Evolutionary conservation across 2,113 vertebrate species (phyloP).

Genomic region (Loxodonta africana): DNA sequence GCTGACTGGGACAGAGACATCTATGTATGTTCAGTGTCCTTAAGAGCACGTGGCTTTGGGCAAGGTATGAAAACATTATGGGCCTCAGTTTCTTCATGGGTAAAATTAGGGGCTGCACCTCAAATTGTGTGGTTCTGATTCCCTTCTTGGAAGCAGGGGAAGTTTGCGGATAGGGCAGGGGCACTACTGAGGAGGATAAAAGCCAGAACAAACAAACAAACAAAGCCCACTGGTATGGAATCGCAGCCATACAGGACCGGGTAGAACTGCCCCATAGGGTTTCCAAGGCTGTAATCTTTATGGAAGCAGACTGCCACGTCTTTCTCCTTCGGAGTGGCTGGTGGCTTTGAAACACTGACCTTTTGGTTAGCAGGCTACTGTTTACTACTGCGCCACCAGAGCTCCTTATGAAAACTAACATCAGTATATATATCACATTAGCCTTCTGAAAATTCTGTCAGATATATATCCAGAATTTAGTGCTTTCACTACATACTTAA

Average conservation of each 20-base stretch:
- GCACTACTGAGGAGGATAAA: neutral
- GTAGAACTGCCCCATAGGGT: too few species aligned
- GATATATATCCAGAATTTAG: neutral
- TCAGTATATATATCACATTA: neutral
- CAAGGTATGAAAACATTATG: neutral
- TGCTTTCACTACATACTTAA: neutral
- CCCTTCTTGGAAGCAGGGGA: neutral
- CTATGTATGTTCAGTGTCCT: neutral
- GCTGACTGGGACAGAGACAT: neutral
- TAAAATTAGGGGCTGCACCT: neutral
- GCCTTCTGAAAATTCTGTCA: neutral
- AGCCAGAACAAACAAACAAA: neutral
- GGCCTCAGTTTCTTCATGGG: neutral
- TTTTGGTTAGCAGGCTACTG: neutral
- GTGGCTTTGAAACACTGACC: neutral
- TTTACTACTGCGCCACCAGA: neutral
- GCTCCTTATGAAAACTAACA: neutral
- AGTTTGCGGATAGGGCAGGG: neutral
- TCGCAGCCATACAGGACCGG: neutral
- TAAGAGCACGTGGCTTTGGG: neutral
- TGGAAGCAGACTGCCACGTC: neutral
- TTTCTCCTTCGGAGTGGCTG: neutral
- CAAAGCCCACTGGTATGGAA: neutral
- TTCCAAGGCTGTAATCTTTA: neutral
- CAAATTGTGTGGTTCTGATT: neutral